Percentiles rank a stretch among this genome's conserved stretches.
These are phyloP conservation scores for Lypha dubia DNA, from an alignment of 2,888 invertebrate species.

Conservation along the genomic window DNA sequence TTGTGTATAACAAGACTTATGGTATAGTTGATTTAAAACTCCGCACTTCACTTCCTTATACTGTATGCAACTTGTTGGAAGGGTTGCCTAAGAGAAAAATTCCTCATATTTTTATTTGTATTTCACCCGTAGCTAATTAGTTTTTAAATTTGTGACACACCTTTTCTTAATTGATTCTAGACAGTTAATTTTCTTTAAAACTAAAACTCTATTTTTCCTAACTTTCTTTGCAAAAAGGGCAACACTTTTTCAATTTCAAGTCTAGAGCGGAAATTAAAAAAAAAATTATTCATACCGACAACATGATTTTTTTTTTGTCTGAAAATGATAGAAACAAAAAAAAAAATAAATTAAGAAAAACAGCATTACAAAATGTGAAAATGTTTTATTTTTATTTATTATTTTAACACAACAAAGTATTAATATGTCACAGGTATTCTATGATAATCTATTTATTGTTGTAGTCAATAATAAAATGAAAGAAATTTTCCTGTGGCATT, in stretches of 20 bases:
- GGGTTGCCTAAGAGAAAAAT: not conserved
- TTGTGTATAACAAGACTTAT: too few species aligned
- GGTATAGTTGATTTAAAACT: too few species aligned
- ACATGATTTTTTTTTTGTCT: not conserved
- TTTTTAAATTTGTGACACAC: slow-evolving; percentile 1
- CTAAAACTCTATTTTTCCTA: not conserved
- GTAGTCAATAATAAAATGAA: too few species aligned
- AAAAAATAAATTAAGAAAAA: not conserved
- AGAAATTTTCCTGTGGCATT: too few species aligned
- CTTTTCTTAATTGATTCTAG: slow-evolving; percentile 16
- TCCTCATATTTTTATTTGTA: not conserved
- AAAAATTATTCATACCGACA: not conserved
- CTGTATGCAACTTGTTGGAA: not conserved
- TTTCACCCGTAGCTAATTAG: not conserved
- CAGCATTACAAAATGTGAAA: not conserved
- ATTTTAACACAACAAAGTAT: not conserved
- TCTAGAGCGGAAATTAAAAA: slow-evolving; percentile 21
- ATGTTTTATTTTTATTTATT: not conserved
- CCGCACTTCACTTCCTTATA: too few species aligned
- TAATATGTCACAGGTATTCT: too few species aligned
- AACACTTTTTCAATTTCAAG: not conserved
- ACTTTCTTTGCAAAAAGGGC: not conserved
- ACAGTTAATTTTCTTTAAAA: slow-evolving; percentile 14
- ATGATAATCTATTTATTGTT: too few species aligned
- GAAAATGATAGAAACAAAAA: not conserved